Evolutionary conservation across 2,113 vertebrate genomes (phyloP).

Genomic region (Mixornis gularis): DNA sequence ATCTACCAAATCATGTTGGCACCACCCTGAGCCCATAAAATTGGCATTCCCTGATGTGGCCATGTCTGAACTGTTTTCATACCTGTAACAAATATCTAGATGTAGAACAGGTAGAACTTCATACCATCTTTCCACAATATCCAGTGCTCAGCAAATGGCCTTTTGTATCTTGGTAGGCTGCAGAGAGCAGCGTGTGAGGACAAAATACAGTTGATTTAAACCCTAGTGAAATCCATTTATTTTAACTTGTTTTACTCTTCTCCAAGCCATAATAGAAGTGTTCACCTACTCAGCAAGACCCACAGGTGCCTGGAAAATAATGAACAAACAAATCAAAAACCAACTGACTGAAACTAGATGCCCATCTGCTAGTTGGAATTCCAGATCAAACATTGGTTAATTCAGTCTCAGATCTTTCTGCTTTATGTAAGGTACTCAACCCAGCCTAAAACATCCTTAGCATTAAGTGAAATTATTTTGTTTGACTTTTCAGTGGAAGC

Average conservation of each 20-base stretch:
- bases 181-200: background rate
- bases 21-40: background rate
- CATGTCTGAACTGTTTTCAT: background rate
- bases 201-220: background rate
- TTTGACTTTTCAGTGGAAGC: background rate
- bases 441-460: background rate
- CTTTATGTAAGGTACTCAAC: background rate
- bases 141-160: background rate
- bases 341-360: background rate
- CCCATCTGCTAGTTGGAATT: background rate
- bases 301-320: background rate
- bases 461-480: background rate
- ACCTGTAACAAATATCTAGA: background rate
- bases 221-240: background rate
- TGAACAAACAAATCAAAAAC: background rate
- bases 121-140: background rate
- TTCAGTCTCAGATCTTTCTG: background rate
- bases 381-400: background rate
- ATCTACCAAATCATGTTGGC: background rate
- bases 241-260: background rate
- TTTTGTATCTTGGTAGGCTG: background rate
- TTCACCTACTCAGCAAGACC: background rate
- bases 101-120: background rate
- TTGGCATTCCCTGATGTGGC: background rate
- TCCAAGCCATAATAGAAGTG: background rate